Conservation (phyloP, 2,797 vertebrate genomes). For the Premnoplex brunnescens region DNA sequence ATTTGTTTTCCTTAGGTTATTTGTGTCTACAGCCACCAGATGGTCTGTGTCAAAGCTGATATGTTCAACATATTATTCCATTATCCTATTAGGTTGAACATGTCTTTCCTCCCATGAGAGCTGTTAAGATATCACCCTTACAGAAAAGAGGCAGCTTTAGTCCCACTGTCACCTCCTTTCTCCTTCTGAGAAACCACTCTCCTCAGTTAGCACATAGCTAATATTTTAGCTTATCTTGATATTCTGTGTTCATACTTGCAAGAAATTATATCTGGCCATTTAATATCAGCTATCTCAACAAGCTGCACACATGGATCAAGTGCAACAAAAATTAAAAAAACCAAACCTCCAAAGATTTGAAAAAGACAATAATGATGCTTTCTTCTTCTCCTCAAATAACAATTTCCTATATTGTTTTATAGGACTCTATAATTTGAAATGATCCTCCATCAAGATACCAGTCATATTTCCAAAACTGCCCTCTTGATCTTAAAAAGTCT, state of each 20-base stretch:
- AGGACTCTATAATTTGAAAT: not conserved
- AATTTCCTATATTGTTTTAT: not conserved
- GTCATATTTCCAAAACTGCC: not conserved
- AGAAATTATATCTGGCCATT: not conserved
- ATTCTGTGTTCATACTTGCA: not conserved
- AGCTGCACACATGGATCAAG: not conserved
- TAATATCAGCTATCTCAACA: not conserved
- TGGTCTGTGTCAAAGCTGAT: slow-evolving; percentile 59
- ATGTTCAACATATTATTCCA: slow-evolving; percentile 71
- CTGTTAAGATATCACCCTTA: slow-evolving; percentile 38
- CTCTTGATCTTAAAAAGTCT: not conserved
- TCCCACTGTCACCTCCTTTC: slow-evolving; percentile 8
- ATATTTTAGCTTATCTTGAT: not conserved
- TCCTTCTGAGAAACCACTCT: not conserved
- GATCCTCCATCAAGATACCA: not conserved
- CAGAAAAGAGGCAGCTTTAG: slow-evolving; percentile 28
- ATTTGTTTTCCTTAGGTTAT: slow-evolving; percentile 70
- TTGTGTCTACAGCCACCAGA: slow-evolving; percentile 74
- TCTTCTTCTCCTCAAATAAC: not conserved
- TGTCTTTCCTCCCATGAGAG: slow-evolving; percentile 75
- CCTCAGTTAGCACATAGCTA: not conserved
- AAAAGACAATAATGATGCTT: not conserved
- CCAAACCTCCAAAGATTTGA: not conserved
- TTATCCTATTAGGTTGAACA: slow-evolving; percentile 76
- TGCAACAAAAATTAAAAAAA: not conserved